Percentiles rank a stretch among this genome's conserved stretches.
Conservation (phyloP, 2,888 invertebrate genomes). For the Nomada goodeniana region DNA sequence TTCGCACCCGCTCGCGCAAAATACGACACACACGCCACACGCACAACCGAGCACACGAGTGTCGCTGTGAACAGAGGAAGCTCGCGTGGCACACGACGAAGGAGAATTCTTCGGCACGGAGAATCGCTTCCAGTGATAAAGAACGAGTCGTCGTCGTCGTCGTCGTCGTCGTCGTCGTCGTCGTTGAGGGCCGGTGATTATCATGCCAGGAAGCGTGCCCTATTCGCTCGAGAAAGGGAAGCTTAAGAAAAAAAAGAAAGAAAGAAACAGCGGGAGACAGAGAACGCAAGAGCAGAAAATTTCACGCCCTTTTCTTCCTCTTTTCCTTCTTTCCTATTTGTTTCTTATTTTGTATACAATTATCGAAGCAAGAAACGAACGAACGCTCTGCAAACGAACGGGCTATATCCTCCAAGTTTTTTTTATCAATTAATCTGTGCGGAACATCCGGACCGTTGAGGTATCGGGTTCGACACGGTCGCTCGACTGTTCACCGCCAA, state of each 20-base stretch:
- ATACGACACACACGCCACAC: slow-evolving; percentile 39
- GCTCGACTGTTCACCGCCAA: background rate
- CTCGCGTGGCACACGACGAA: slow-evolving; percentile 49
- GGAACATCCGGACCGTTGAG: background rate
- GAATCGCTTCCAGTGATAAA: slow-evolving; percentile 28
- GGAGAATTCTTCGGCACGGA: slow-evolving; percentile 35
- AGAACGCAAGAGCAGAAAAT: slow-evolving; percentile 1
- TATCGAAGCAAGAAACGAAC: background rate
- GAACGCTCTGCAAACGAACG: background rate
- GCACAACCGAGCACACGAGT: slow-evolving; percentile 34
- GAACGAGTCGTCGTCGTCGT: slow-evolving; percentile 22
- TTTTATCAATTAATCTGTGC: background rate
- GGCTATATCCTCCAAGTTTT: background rate
- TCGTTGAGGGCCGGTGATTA: slow-evolving; percentile 28
- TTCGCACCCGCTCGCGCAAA: slow-evolving; percentile 50
- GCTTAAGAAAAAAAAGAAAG: background rate
- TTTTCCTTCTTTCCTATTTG: background rate
- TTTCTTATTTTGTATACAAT: background rate
- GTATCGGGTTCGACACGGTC: background rate
- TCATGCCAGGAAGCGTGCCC: slow-evolving; percentile 23
- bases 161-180: slow-evolving; percentile 6
- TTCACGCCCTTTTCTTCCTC: background rate
- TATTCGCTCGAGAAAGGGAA: slow-evolving; percentile 1
- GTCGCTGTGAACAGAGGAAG: slow-evolving; percentile 27
- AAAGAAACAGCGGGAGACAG: background rate